Percentiles rank a stretch among this genome's conserved stretches.
These are phyloP conservation scores for Telenomus remus DNA, from an alignment of 1,140 invertebrate genomes.

Conservation along the genomic window DNA sequence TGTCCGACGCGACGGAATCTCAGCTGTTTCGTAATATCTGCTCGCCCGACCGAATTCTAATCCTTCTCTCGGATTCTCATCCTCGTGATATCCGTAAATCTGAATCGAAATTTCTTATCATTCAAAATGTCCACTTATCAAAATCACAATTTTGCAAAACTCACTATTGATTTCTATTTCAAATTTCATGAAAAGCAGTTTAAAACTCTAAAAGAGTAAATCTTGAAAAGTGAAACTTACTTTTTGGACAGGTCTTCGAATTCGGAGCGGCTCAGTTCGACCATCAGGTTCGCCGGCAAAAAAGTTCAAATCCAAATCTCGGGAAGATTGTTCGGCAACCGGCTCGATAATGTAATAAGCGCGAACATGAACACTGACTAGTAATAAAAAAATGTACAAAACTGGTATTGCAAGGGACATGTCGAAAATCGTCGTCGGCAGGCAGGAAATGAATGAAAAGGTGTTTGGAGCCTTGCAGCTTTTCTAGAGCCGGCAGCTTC, in stretches of 20 bases:
- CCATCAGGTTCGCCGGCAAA: constrained; percentile 53
- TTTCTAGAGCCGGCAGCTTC: constrained; percentile 24
- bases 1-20: constrained; percentile 56
- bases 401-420: constrained; percentile 22
- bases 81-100: constrained; percentile 39
- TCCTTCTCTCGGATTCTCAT: constrained; percentile 56
- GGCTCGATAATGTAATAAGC: constrained; percentile 59
- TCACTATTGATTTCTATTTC: no score
- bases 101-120: no score
- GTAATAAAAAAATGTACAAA: constrained; percentile 23
- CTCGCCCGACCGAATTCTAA: constrained; percentile 53
- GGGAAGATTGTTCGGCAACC: constrained; percentile 59
- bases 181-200: no score
- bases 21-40: constrained; percentile 59
- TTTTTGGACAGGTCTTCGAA: constrained; percentile 48
- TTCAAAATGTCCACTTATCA: no score
- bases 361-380: constrained; percentile 32
- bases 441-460: constrained; percentile 31
- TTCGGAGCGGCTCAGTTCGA: constrained; percentile 25
- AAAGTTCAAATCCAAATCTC: constrained; percentile 66
- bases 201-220: no score
- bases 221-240: constrained; percentile 25
- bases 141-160: no score
- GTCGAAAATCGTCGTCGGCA: constrained; percentile 14
- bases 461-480: constrained; percentile 18